Evolutionary conservation across 2,797 vertebrate species (phyloP).

Genomic region (Basileuterus tristriatus): DNA sequence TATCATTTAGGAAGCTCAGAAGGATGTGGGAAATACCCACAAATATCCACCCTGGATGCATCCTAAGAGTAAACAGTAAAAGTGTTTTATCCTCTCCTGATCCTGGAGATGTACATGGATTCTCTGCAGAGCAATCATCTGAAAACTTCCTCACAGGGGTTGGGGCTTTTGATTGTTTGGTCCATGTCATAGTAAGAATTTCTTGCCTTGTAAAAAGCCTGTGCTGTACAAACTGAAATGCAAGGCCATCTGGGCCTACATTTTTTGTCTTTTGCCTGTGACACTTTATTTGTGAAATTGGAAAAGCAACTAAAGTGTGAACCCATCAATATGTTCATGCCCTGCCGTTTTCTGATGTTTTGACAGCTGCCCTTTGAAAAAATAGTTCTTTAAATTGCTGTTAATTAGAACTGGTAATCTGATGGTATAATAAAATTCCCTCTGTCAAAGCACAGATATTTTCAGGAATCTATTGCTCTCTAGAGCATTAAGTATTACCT

Average conservation of each 20-base stretch:
- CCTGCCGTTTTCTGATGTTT: conserved; percentile 30
- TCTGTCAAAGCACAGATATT: neutral
- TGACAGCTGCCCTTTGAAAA: conserved; percentile 52
- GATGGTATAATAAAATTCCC: neutral
- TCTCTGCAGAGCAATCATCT: neutral
- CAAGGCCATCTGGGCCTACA: conserved; percentile 29
- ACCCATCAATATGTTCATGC: conserved; percentile 52
- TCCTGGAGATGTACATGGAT: neutral
- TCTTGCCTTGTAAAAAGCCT: neutral
- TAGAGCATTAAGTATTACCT: neutral
- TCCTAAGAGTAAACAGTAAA: neutral
- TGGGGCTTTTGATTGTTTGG: neutral
- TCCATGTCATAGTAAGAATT: neutral
- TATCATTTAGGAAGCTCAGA: neutral
- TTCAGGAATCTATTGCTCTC: neutral
- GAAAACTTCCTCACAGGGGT: neutral
- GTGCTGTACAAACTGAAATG: neutral
- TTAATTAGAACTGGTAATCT: conserved; percentile 24
- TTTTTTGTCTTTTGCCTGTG: conserved; percentile 19
- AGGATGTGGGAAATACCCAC: neutral
- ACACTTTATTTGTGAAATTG: neutral
- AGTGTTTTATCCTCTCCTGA: neutral
- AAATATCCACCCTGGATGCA: neutral
- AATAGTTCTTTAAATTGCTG: neutral
- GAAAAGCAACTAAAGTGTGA: neutral